These are phyloP conservation scores for Trichacis sp. DNA, from an alignment of 2,888 invertebrate genomes.

Conservation along the genomic window DNA sequence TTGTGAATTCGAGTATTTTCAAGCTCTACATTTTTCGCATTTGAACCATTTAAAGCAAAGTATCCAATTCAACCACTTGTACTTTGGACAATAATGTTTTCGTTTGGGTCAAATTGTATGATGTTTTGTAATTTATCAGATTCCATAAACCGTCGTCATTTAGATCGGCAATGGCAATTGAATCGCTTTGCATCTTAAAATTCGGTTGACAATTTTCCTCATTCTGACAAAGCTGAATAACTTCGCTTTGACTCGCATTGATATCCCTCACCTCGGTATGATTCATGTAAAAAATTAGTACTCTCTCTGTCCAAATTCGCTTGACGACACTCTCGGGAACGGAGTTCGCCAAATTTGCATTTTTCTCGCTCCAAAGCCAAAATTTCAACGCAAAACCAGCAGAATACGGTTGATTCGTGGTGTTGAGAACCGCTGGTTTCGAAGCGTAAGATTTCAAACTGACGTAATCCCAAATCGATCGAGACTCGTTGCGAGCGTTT, in stretches of 20 bases:
- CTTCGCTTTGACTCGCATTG: conserved; percentile 83
- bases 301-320: conserved; percentile 75
- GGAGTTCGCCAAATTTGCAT: conserved; percentile 50
- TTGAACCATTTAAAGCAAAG: conserved; percentile 38
- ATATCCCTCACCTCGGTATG: conserved; percentile 80
- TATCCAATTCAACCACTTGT: conserved; percentile 60
- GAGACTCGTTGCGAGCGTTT: conserved; percentile 72
- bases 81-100: conserved; percentile 56
- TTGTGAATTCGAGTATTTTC: neutral
- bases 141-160: conserved; percentile 83
- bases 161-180: conserved; percentile 77
- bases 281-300: conserved; percentile 84
- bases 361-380: conserved; percentile 80
- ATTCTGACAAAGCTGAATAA: conserved; percentile 78
- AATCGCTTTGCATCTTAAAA: conserved; percentile 78
- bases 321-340: conserved; percentile 36
- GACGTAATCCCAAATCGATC: conserved; percentile 74
- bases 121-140: conserved; percentile 76
- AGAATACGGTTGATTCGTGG: conserved; percentile 70
- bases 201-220: conserved; percentile 78
- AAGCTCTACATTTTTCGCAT: neutral
- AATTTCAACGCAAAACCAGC: conserved; percentile 85
- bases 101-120: conserved; percentile 49
- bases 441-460: conserved; percentile 78
- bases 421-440: conserved; percentile 76